Conservation (phyloP, 2,888 invertebrate genomes). For the Nebria salina region DNA sequence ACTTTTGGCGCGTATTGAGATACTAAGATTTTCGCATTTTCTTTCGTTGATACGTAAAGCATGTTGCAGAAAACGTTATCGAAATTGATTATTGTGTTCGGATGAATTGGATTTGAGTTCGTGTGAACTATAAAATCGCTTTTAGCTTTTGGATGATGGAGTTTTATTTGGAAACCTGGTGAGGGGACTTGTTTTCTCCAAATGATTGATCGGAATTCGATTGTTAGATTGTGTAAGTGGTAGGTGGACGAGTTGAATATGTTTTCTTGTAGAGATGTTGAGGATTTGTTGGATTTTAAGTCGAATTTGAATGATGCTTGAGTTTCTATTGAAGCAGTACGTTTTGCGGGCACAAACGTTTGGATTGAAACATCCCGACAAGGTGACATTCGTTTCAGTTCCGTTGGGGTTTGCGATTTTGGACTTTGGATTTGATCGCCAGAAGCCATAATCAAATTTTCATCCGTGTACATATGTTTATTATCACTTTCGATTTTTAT, state of each 20-base stretch:
- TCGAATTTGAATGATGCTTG: slow-evolving; percentile 5
- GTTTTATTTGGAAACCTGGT: slow-evolving; percentile 54
- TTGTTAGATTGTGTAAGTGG: slow-evolving; percentile 6
- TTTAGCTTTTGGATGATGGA: slow-evolving; percentile 57
- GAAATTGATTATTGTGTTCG: slow-evolving; percentile 51
- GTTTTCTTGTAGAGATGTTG: neutral
- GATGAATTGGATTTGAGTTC: slow-evolving; percentile 51
- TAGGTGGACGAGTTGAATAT: neutral
- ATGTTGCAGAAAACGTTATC: slow-evolving; percentile 54
- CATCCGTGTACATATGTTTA: neutral
- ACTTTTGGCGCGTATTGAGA: slow-evolving; percentile 55
- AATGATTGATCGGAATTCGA: neutral
- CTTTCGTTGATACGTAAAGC: slow-evolving; percentile 54
- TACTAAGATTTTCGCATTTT: slow-evolving; percentile 53
- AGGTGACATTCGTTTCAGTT: neutral
- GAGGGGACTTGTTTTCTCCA: slow-evolving; percentile 19
- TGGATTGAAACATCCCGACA: neutral
- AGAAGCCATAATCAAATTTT: neutral
- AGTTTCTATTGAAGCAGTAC: neutral
- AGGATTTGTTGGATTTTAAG: slow-evolving; percentile 2
- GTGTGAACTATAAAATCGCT: slow-evolving; percentile 53
- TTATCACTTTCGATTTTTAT: no score
- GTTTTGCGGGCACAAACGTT: neutral
- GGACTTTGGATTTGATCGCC: neutral
- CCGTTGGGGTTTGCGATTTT: neutral